Percentiles rank a stretch among this genome's conserved stretches.
phyloP scores from a whole-genome alignment of 2,113 vertebrate genomes.

The Lepus europaeus region DNA sequence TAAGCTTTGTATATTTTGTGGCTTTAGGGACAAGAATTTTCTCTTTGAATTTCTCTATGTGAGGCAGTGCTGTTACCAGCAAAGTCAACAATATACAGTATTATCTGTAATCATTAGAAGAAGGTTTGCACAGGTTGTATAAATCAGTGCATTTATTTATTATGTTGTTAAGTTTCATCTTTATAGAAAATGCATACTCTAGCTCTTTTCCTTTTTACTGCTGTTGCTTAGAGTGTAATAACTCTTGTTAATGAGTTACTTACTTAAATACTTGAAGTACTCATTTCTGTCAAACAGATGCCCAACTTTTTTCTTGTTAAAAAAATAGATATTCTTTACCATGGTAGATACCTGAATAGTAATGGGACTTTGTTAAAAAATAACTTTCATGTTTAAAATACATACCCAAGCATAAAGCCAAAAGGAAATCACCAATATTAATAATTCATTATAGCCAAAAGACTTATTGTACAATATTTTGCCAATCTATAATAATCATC shows the following conservation, averaged over 20 bases:
- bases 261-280: slow-evolving; percentile 85
- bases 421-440: slow-evolving; percentile 46
- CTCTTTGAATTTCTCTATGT: slow-evolving; percentile 66
- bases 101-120: slow-evolving; percentile 70
- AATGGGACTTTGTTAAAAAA: slow-evolving; percentile 42
- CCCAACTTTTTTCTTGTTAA: slow-evolving; percentile 73
- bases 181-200: slow-evolving; percentile 76
- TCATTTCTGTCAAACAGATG: slow-evolving; percentile 86
- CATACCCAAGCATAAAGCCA: slow-evolving; percentile 38
- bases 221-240: slow-evolving; percentile 78
- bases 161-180: slow-evolving; percentile 77
- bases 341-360: slow-evolving; percentile 14
- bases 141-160: slow-evolving; percentile 84
- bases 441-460: slow-evolving; percentile 13
- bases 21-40: slow-evolving; percentile 66
- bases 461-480: slow-evolving; percentile 2
- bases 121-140: slow-evolving; percentile 78
- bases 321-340: slow-evolving; percentile 51
- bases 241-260: slow-evolving; percentile 79
- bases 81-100: slow-evolving; percentile 63
- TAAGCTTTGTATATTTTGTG: slow-evolving; percentile 78
- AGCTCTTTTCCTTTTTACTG: slow-evolving; percentile 82
- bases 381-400: slow-evolving; percentile 61
- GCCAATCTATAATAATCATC: not conserved
- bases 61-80: slow-evolving; percentile 12